phyloP scores from a whole-genome alignment of 37 sponge, comb jelly and placozoan species.

The Oopsacas minuta region DNA sequence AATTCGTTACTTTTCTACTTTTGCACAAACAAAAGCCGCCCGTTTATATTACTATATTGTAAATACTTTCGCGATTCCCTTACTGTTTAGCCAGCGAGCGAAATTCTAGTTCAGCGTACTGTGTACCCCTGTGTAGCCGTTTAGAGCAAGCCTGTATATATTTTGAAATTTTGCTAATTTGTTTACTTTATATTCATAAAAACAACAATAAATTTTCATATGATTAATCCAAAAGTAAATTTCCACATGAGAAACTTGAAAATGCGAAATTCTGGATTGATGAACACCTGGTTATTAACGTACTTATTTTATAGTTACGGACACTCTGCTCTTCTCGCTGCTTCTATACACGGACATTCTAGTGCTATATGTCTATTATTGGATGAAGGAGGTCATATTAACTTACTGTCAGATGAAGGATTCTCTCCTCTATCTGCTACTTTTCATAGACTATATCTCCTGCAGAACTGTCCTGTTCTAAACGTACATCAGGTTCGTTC shows the following conservation, averaged over 20 bases:
- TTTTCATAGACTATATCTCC: conserved; percentile 45
- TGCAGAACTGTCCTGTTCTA: conserved; percentile 1
- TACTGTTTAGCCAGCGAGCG: too few species aligned
- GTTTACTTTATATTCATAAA: neutral
- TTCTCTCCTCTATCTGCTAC: conserved; percentile 56
- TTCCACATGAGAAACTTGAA: too few species aligned
- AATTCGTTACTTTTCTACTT: too few species aligned
- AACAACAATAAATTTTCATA: too few species aligned
- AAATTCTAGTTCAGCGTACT: neutral
- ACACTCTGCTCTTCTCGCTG: conserved; percentile 47
- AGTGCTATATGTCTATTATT: conserved; percentile 41
- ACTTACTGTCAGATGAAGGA: conserved; percentile 35
- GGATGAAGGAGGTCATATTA: conserved; percentile 67
- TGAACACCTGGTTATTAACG: too few species aligned
- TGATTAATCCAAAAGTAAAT: too few species aligned
- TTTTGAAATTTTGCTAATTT: too few species aligned
- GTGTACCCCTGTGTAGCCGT: too few species aligned
- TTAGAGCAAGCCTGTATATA: too few species aligned
- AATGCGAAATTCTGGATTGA: neutral
- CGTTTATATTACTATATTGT: too few species aligned
- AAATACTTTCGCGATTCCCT: too few species aligned
- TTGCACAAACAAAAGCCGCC: too few species aligned
- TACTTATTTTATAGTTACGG: conserved; percentile 17
- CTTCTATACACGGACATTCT: conserved; percentile 45
- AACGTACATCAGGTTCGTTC: conserved; percentile 8